These are phyloP conservation scores for Engystomops pustulosus DNA, from an alignment of 2,113 vertebrate genomes.

Conservation along the genomic window DNA sequence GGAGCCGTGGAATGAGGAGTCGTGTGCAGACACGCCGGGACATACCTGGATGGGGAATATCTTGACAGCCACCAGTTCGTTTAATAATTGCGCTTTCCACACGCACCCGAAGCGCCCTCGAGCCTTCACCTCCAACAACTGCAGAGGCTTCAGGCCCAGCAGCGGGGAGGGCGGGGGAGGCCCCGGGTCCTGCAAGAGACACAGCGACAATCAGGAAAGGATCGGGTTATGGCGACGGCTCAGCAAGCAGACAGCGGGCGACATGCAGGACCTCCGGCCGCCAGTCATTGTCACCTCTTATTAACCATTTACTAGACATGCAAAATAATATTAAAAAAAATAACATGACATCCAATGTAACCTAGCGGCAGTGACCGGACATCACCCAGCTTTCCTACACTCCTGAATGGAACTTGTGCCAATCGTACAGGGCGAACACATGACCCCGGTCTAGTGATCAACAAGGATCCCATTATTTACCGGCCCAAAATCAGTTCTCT, in stretches of 20 bases:
- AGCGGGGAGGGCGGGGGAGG: conserved; percentile 89
- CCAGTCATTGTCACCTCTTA: not conserved
- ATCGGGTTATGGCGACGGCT: not conserved
- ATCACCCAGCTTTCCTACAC: too few relatives aligned
- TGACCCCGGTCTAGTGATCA: too few relatives aligned
- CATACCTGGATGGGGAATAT: conserved; percentile 97
- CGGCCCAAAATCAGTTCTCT: too few relatives aligned
- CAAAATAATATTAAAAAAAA: not conserved
- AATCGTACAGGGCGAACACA: too few relatives aligned
- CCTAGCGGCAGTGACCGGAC: not conserved
- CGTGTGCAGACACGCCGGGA: conserved; percentile 31
- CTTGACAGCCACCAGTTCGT: conserved; percentile 93
- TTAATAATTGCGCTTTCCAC: conserved; percentile 97
- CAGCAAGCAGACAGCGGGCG: too few relatives aligned
- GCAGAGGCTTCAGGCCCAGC: conserved; percentile 92
- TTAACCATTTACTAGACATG: not conserved
- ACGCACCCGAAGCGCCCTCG: conserved; percentile 96
- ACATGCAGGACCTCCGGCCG: not conserved
- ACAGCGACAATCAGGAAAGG: too few relatives aligned
- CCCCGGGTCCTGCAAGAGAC: conserved; percentile 84
- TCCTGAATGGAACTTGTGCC: too few relatives aligned
- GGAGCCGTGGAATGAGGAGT: not conserved
- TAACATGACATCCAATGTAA: not conserved
- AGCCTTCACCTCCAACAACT: conserved; percentile 94
- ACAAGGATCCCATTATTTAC: too few relatives aligned